Evolutionary conservation across 64 coral and sea anemone species (phyloP), one percentile per base, ranked within the genome.

Genomic region (Montipora cactus): DNA sequence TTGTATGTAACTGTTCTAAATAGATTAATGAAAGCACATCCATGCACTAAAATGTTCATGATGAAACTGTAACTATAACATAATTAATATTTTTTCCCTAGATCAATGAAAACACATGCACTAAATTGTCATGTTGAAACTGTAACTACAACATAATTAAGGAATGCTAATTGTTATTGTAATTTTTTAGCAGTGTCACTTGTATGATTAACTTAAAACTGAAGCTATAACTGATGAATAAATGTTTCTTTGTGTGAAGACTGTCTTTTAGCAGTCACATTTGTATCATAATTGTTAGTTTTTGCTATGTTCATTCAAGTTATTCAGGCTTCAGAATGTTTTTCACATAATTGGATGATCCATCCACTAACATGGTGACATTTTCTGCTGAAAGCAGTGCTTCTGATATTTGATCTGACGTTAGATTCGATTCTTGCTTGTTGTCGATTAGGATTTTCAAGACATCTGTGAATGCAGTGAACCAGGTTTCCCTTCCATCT

Each of bases 311-410:
- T 89, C n/a, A 89, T 49, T 89, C 48, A 79, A 77, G 74, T 89
- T 57, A 67, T 50, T 90, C 55, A 90, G 59, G 73, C 88, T 90
- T 61, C 88, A 90, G 74, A 90, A 90, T 90, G 88, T 22, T 9
- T 91, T 91, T 91, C 55, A 74, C 76, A 59, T 91, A 81, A 21
- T 91, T 91, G 12, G 78, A 74, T 91, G 89, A 70, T 91, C 52
- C 89, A 83, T 91, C 89, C 28, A 91, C 89, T 70, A 91, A 66
- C 89, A 91, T 91, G 22, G 79, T 91, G 64, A 91, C 79, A 75
- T 91, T 83, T 69, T 91, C 89, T 91, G 81, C 51, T 61, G 89
- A 91, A 75, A 91, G 89, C 80, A 91, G 72, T 81, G 47, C 89
- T 91, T 91, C 49, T 19, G 89, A 91, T 45, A 91, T 91, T 91